Base-by-base conservation (phyloP, 2,113 vertebrate genomes). In the Helogale parvula region DNA sequence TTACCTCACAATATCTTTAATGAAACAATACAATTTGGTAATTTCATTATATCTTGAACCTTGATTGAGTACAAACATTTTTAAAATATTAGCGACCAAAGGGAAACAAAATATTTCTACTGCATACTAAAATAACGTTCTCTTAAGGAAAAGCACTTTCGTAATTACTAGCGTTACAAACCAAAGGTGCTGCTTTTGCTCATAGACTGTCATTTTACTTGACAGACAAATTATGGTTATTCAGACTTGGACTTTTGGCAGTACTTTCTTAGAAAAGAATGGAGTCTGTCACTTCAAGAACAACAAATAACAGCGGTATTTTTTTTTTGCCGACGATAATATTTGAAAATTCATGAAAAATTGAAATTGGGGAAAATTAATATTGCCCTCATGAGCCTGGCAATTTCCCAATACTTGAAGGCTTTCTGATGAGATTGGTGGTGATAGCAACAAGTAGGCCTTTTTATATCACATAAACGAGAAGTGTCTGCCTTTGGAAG, bases 291-390 rank as follows among this genome's bases (percentile, higher is more conserved):
- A 77, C 11, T 13, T 69, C 21, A 72, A 86, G 41, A 35, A 90
- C 68, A 80, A 86, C 7, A 86, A 86, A 35, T 11, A 27, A 82
- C 10, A 82, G 38, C 23, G 31, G n/a, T n/a, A n/a, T n/a, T 45
- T 86, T 69, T 45, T 65, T 63, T 63, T 60, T 25, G 47, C 19
- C 47, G 76, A 50, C 29, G 35, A 38, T 65, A 45, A 23, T 41
- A 54, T 81, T 92, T 63, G 68, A 77, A 92, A 87, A 91, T 71
- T 65, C 54, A 94, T 54, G 35, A 57, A 72, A 90, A 86, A 57
- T 66, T 5, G 0, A 9, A 86, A 54, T 80, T 72, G 80, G n/a
- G 21, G 23, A 86, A 72, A 81, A 72, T 72, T 29, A 0, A 0
- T 65, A 27, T 66, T 45, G 31, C 31, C 13, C 12, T 72, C 38